Percentiles rank a stretch among this genome's conserved stretches.
phyloP scores from a whole-genome alignment of 2,113 vertebrate species.

The Rhadina sibilatrix region DNA sequence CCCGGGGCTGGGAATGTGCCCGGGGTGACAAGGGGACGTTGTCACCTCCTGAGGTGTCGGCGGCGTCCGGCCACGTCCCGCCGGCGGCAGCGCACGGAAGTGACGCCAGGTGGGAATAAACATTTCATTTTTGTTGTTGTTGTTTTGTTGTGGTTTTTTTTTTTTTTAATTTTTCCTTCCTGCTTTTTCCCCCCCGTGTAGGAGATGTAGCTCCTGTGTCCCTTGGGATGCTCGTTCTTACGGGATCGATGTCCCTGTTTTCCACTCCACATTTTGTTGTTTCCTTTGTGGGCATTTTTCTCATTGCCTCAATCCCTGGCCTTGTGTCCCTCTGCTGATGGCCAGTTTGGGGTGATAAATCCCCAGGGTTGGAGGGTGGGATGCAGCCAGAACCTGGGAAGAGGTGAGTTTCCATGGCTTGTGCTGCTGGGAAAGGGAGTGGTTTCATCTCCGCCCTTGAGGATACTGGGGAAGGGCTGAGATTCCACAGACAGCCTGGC shows the following conservation, averaged over 20 bases:
- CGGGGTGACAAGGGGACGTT: rapidly evolving
- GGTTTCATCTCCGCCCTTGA: rapidly evolving
- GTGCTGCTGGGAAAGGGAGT: background rate
- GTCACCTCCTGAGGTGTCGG: background rate
- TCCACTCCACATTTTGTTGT: background rate
- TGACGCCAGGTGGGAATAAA: conserved; percentile 54
- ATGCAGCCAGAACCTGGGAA: background rate
- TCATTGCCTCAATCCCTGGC: background rate
- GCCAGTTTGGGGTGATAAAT: background rate
- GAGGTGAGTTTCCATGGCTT: background rate
- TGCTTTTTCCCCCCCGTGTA: rapidly evolving
- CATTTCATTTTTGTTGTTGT: conserved; percentile 10
- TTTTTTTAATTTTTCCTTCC: background rate
- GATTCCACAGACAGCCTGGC: rapidly evolving
- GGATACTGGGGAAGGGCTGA: background rate
- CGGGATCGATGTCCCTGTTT: background rate
- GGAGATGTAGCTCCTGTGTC: background rate
- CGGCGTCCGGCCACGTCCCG: too few species aligned
- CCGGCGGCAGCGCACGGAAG: too few species aligned
- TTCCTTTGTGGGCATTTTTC: rapidly evolving
- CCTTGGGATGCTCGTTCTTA: rapidly evolving
- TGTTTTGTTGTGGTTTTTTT: background rate
- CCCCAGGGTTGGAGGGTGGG: rapidly evolving
- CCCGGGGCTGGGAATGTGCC: rapidly evolving
- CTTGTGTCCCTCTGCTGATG: rapidly evolving